Evolutionary conservation across 2,113 vertebrate species (phyloP), one percentile per base, ranked within the genome.

Genomic region (Bos javanicus): DNA sequence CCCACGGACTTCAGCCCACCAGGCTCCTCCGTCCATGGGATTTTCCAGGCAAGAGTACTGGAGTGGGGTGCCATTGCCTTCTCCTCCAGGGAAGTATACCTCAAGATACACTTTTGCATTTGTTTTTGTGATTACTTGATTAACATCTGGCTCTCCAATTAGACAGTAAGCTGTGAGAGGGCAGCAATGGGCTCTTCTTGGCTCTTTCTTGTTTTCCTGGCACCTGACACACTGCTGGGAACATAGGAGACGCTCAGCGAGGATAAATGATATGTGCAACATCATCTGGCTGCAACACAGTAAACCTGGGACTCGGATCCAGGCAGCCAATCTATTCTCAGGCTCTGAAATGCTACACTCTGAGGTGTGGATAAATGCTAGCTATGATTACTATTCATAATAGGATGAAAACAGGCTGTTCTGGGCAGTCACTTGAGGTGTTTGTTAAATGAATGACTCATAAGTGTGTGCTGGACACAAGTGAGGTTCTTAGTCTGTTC

Each of bases 371-470:
- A n/a, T 60, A 94, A 60, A 86, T 48, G 43, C 52, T 60, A 81
- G 43, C 52, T 86, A 43, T 57, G 91, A 90, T 25, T 87, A 67
- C 50, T 39, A 82, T 14, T 95, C 80, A 71, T 71, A 88, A 76
- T 52, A 48, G 78, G n/a, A 36, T 94, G 95, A 83, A 80, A 87
- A 92, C 83, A 96, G 87, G 62, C 90, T 84, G 90, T 90, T 90
- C 92, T 59, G 90, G 84, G 87, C 5, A 14, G 92, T 90, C 86
- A 91, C n/a, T 67, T 87, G 71, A 39, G 36, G 91, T 94, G 85
- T 96, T 95, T 94, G 91, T 92, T 95, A 97, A 96, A 56, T 76
- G 87, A 97, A 71, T 97, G 94, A 97, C 92, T 98, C 94, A 90
- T 56, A 52, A 48, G 14, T 67, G 28, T 62, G 56, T 28, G 30